Base-by-base conservation (phyloP, 2,888 invertebrate species). In the Plebejus argus region DNA sequence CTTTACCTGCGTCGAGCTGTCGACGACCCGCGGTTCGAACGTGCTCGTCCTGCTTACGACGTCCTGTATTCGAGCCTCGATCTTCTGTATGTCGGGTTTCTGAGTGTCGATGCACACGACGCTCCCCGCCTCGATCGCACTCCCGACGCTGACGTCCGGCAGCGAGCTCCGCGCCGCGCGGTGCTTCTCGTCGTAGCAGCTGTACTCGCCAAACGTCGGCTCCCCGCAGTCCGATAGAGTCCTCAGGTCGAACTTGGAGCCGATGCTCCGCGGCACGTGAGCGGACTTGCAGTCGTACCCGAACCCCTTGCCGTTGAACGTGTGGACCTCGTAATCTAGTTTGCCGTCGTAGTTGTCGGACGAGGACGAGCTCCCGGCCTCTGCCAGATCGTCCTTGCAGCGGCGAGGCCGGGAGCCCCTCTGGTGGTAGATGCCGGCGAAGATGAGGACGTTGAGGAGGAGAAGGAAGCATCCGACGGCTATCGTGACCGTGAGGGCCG, bases 361-460 rank as follows among this genome's bases (percentile, higher is more conserved):
- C 81, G 96, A 95, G 77, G 96, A 96, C 72, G 96, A 96, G 85
- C 96, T 96, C 28, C 96, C 96, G 23, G 96, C 96, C 88, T 96
- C 97, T 76, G 96, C 95, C 23, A 97, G 89, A 83, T 97, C 97
- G 83, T 97, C 97, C 85, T 97, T 97, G 78, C 96, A 96, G 84
- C 97, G 96, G 77, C 96, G 96, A 80, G 96, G 95, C 76, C 94
- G 94, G 81, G 95, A 95, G 83, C 97, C 97, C 1, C 97, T 95
- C 88, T 98, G 97, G 85, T 97, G 97, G 86, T 97, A 98, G 80
- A 98, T 98, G 1, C 98, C 98, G 71, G 98, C 98, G 85, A 98
- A 98, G 82, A 98, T 98, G 35, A 98, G 94, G 15, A 98, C 96
- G 86, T 98, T 98, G 39, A 98, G 94, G 45, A 98, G 93, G 10